Evolutionary conservation across 2,113 vertebrate genomes (phyloP).

Genomic region (Syngnathus floridae): DNA sequence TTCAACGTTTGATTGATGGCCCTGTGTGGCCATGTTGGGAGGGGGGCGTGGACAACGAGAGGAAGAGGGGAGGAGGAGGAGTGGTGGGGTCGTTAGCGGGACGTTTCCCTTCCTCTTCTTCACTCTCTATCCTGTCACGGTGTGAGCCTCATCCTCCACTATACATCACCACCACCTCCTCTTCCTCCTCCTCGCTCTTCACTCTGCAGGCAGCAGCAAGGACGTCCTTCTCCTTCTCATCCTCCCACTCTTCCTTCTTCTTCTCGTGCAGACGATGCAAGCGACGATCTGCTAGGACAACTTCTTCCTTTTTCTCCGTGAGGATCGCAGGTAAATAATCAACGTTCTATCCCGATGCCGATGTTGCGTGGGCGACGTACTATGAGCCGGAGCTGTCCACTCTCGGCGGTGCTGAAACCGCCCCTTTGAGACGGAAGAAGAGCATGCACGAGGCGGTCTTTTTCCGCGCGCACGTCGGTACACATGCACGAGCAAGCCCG

Average conservation of each 20-base stretch:
- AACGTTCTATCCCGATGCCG: background rate
- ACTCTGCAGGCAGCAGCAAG: conserved; percentile 1
- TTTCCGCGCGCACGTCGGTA: background rate
- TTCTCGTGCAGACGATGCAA: conserved; percentile 6
- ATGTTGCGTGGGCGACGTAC: background rate
- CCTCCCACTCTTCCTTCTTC: conserved; percentile 3
- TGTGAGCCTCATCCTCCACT: background rate
- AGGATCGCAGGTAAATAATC: background rate
- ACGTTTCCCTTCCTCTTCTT: conserved; percentile 1
- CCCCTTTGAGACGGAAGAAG: background rate
- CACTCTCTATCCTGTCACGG: conserved; percentile 6
- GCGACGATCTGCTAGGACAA: conserved; percentile 2
- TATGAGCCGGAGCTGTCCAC: conserved; percentile 1
- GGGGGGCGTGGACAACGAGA: background rate
- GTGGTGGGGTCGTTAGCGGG: conserved; percentile 4
- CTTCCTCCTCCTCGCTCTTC: conserved; percentile 3
- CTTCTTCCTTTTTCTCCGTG: background rate
- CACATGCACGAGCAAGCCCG: background rate
- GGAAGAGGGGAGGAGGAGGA: too few relatives aligned
- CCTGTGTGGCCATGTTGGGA: background rate
- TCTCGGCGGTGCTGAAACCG: conserved; percentile 5
- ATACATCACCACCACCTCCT: background rate
- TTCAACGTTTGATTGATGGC: background rate
- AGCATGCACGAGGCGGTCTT: background rate
- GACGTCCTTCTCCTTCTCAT: background rate